These are phyloP conservation scores for Himalopsyche anomala DNA, from an alignment of 2,888 invertebrate species.

Conservation along the genomic window DNA sequence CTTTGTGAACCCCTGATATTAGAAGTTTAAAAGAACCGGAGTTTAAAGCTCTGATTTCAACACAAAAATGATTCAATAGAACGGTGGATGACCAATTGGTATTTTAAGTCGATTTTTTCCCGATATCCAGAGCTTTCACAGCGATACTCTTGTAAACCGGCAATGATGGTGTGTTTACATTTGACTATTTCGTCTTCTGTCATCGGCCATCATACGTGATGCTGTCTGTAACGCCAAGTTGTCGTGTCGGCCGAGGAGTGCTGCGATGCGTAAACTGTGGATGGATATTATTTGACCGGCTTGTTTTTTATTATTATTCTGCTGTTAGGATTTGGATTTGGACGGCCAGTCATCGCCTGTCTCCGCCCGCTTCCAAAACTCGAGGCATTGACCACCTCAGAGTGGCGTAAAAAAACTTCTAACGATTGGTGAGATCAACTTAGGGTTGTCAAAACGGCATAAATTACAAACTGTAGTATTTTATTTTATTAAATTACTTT, in stretches of 20 bases:
- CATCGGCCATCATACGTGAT: slow-evolving; percentile 39
- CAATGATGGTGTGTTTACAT: background rate
- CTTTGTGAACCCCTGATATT: too few species aligned
- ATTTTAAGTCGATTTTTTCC: too few species aligned
- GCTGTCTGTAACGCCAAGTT: background rate
- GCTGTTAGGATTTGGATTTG: slow-evolving; percentile 12
- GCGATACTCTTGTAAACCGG: too few species aligned
- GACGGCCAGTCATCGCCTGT: slow-evolving; percentile 37
- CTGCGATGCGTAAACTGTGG: slow-evolving; percentile 40
- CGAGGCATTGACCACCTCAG: slow-evolving; percentile 40
- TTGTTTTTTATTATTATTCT: background rate
- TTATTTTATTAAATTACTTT: too few species aligned
- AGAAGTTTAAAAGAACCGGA: too few species aligned
- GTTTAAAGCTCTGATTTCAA: too few species aligned
- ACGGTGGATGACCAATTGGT: too few species aligned
- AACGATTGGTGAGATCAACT: slow-evolving; percentile 16
- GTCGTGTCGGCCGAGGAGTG: slow-evolving; percentile 4
- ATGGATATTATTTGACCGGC: slow-evolving; percentile 35
- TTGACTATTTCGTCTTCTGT: background rate
- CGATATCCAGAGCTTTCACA: too few species aligned
- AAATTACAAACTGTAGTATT: too few species aligned
- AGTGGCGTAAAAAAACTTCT: slow-evolving; percentile 28
- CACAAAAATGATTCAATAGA: too few species aligned
- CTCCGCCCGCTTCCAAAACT: slow-evolving; percentile 22
- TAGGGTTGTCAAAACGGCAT: background rate